Conservation (phyloP, 2,888 invertebrate genomes). For the Drosophila engyochracea region DNA sequence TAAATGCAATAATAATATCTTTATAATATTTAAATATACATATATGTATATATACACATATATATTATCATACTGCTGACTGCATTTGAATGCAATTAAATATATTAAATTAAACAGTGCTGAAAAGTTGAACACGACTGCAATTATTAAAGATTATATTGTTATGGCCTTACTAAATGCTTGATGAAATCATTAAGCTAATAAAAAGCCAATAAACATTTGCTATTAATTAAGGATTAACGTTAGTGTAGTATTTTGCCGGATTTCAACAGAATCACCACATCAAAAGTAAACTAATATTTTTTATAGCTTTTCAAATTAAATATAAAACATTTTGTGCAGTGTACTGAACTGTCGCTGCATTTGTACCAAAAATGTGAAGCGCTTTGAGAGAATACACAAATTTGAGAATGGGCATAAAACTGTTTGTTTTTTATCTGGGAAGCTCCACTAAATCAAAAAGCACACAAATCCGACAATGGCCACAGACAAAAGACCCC, state of each 20-base stretch:
- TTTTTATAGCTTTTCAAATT: too few species aligned
- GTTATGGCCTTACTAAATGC: neutral
- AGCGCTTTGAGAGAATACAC: conserved; percentile 5
- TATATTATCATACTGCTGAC: neutral
- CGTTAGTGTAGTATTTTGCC: neutral
- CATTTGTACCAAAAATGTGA: neutral
- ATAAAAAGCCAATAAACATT: neutral
- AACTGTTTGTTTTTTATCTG: conserved; percentile 10
- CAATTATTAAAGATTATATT: neutral
- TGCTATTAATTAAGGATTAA: neutral
- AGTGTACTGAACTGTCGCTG: conserved; percentile 23
- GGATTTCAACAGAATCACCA: neutral
- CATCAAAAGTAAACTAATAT: neutral
- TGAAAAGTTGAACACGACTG: neutral
- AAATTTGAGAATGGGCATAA: conserved; percentile 12
- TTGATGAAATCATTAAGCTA: neutral
- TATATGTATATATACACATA: neutral
- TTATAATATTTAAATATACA: neutral
- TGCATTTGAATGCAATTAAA: neutral
- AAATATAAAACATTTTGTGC: neutral
- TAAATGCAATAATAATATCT: neutral
- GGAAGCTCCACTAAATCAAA: conserved; percentile 63
- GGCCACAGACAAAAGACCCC: conserved; percentile 26
- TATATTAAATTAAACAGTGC: neutral
- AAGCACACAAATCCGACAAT: conserved; percentile 33